These are phyloP conservation scores for Drosophila mayaguana DNA, from an alignment of 2,888 invertebrate species.

Conservation along the genomic window DNA sequence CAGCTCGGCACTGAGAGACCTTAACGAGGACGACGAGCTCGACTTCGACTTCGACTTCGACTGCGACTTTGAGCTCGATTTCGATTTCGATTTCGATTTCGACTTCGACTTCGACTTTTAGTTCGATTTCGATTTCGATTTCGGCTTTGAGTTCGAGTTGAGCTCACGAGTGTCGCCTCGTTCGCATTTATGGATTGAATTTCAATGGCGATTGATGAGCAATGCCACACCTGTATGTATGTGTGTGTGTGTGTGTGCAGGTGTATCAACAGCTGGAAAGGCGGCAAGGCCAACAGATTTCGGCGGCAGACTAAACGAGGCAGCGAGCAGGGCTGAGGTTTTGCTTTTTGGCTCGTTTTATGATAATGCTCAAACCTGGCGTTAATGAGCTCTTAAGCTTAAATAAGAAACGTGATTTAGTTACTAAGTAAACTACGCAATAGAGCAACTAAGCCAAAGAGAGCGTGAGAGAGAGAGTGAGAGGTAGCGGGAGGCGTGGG, in stretches of 20 bases:
- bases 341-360: slow-evolving; percentile 69
- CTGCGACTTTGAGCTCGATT: background rate
- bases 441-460: slow-evolving; percentile 37
- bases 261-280: slow-evolving; percentile 43
- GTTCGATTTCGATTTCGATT: too few relatives aligned
- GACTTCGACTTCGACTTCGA: slow-evolving; percentile 7
- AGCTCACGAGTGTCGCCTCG: slow-evolving; percentile 59
- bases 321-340: slow-evolving; percentile 33
- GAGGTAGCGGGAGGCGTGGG: background rate
- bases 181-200: slow-evolving; percentile 78
- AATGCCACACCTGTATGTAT: slow-evolving; percentile 14
- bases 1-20: slow-evolving; percentile 4
- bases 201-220: slow-evolving; percentile 80
- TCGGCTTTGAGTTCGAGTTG: background rate
- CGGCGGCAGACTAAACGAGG: slow-evolving; percentile 37
- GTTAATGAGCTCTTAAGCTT: slow-evolving; percentile 82
- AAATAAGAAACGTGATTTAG: slow-evolving; percentile 83
- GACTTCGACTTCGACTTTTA: slow-evolving; percentile 8
- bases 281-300: slow-evolving; percentile 40
- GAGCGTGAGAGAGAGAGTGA: background rate
- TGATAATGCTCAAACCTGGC: slow-evolving; percentile 77
- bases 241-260: slow-evolving; percentile 30
- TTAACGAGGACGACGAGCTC: background rate
- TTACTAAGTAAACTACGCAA: slow-evolving; percentile 78
- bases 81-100: slow-evolving; percentile 1